Base-by-base conservation (phyloP, 2,888 invertebrate species). In the Andrena haemorrhoa region DNA sequence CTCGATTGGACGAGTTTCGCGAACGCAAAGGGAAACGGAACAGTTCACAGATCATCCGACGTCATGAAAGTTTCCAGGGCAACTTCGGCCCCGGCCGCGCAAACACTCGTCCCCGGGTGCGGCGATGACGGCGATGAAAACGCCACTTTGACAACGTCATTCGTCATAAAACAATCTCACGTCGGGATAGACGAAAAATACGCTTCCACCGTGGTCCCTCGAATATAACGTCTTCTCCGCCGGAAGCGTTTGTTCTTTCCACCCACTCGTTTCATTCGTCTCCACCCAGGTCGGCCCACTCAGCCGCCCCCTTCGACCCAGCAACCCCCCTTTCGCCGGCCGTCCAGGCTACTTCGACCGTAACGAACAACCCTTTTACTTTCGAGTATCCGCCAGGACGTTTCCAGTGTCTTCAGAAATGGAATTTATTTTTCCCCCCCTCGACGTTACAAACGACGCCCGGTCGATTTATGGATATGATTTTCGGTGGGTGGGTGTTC, bases 391-490 rank as follows among this genome's bases (percentile, higher is more conserved):
- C 84, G 75, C 75, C 77, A 68, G 75, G 74, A 82, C 78, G 77
- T 77, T 82, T 65, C 77, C 74, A 63, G 60, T 65, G 78, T 82
- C 76, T 68, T 75, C 76, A 70, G 87, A 83, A 84, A 84, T 72
- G 78, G 80, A 90, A 91, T 91, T 91, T 91, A 89, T 91, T 89
- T 90, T 89, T 83, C 89, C 87, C 71, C 89, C 87, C 71, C 79
- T 33, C 69, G 29, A 66, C 79, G 76, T 74, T 71, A 69, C 79
- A 75, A 85, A 80, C 75, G 85, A 80, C 73, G 77, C 51, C 33
- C 81, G 71, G 20, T 61, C 87, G 87, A 89, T 90, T 89, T 89
- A 89, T 89, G 79, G 83, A 79, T 79, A 86, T 80, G 86, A 87
- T 87, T 83, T 41, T 70, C 79, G 58, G 29, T n/a, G 49, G 35